Evolutionary conservation across 1,140 invertebrate genomes (phyloP).

Genomic region (Drosophila obscura): DNA sequence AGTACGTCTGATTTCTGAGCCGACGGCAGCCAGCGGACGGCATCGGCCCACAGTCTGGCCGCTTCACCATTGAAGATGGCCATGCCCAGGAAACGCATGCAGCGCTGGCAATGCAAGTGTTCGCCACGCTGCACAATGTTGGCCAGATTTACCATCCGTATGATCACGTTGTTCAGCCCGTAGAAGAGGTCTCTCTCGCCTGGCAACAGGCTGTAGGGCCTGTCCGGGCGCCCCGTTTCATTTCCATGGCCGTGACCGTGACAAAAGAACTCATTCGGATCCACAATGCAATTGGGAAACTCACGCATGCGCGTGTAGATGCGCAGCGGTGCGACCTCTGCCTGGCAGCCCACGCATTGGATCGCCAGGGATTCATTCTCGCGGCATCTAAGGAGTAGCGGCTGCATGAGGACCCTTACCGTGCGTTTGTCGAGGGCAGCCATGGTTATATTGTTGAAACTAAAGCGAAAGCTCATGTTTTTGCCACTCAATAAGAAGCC

Average conservation of each 20-base stretch:
- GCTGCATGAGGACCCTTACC: constrained; percentile 11
- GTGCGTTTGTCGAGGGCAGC: constrained; percentile 29
- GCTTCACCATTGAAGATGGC: constrained; percentile 47
- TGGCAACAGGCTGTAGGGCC: constrained; percentile 45
- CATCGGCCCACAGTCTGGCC: constrained; percentile 70
- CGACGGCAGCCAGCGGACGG: constrained; percentile 32
- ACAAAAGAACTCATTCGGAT: constrained; percentile 76
- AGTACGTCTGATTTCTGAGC: too few species aligned
- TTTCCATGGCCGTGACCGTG: constrained; percentile 43
- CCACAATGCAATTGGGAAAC: constrained; percentile 67
- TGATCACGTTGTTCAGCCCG: constrained; percentile 63
- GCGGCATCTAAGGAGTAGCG: constrained; percentile 15
- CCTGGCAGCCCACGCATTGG: constrained; percentile 40
- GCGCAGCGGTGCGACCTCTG: constrained; percentile 23
- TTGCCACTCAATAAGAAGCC: constrained; percentile 25
- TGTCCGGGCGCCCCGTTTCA: background rate
- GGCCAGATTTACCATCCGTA: constrained; percentile 36
- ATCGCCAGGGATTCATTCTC: constrained; percentile 31
- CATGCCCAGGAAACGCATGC: constrained; percentile 59
- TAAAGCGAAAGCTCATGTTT: constrained; percentile 65
- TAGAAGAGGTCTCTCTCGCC: constrained; percentile 57
- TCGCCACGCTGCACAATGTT: constrained; percentile 19
- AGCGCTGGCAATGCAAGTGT: constrained; percentile 69
- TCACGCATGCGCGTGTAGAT: constrained; percentile 57
- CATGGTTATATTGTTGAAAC: constrained; percentile 53